phyloP scores from a whole-genome alignment of 2,113 vertebrate species.

The Hemicordylus capensis region DNA sequence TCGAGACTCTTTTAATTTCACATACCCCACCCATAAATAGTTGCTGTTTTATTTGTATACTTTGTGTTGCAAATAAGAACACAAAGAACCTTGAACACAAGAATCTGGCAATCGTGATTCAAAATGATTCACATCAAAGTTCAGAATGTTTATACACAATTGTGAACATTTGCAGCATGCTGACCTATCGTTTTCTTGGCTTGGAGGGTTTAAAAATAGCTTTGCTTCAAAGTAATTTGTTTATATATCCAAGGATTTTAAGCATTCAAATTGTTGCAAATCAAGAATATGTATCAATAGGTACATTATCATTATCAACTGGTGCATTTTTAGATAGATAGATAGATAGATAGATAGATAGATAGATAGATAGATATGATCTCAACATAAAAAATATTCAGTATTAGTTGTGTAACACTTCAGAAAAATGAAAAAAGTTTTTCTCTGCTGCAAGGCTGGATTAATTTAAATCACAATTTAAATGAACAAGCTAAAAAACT shows the following conservation, averaged over 20 bases:
- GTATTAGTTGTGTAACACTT: neutral
- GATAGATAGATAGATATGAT: too few relatives aligned
- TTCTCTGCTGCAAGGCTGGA: neutral
- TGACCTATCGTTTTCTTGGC: neutral
- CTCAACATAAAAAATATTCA: neutral
- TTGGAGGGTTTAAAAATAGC: neutral
- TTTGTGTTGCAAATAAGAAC: rapidly evolving
- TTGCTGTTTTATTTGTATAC: neutral
- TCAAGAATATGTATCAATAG: neutral
- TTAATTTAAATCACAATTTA: neutral
- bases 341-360: too few relatives aligned
- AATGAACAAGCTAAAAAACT: neutral
- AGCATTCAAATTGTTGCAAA: neutral
- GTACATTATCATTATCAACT: neutral
- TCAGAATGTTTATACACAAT: conserved; percentile 15
- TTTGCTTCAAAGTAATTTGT: neutral
- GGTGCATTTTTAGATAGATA: too few relatives aligned
- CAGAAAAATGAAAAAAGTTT: neutral
- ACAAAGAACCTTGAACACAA: conserved; percentile 14
- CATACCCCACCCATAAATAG: neutral
- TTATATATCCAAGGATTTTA: neutral
- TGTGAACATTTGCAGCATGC: neutral
- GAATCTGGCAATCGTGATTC: conserved; percentile 19
- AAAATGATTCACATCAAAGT: neutral
- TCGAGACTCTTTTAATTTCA: neutral